These are phyloP conservation scores for Nysson spinosus DNA, from an alignment of 2,888 invertebrate species.

Conservation along the genomic window DNA sequence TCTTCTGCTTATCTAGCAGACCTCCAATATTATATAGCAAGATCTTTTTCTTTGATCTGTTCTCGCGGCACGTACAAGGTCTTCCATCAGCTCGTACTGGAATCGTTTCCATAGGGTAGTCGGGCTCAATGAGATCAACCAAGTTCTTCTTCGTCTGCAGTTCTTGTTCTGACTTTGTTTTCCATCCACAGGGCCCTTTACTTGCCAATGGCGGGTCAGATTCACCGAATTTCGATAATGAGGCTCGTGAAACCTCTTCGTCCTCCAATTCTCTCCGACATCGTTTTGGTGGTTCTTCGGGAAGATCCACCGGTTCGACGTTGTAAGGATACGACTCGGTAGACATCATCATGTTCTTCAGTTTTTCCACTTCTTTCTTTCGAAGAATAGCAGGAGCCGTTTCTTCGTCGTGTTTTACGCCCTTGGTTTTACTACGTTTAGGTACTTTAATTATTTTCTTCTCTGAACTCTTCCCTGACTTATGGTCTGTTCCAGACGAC, in stretches of 20 bases:
- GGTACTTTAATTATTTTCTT: too few relatives aligned
- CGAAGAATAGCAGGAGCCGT: background rate
- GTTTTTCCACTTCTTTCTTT: conserved; percentile 20
- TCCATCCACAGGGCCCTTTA: conserved; percentile 62
- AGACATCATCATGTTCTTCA: conserved; percentile 62
- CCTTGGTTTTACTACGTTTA: too few relatives aligned
- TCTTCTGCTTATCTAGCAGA: conserved; percentile 25
- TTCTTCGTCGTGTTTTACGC: too few relatives aligned
- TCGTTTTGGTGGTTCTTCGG: conserved; percentile 23
- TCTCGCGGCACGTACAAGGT: conserved; percentile 68
- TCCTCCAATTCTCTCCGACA: conserved; percentile 11
- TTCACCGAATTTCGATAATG: background rate
- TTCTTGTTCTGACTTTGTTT: conserved; percentile 61
- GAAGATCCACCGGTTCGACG: conserved; percentile 54
- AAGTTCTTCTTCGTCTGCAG: conserved; percentile 63
- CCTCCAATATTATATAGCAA: conserved; percentile 62
- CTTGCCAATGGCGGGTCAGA: background rate
- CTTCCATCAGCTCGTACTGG: conserved; percentile 63
- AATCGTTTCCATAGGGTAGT: conserved; percentile 56
- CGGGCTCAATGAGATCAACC: conserved; percentile 59
- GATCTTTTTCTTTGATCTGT: conserved; percentile 62
- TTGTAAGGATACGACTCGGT: conserved; percentile 51
- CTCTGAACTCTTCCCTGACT: too few relatives aligned
- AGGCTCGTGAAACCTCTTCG: background rate
- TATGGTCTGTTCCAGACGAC: too few relatives aligned